Base-by-base conservation (phyloP, 2,888 invertebrate species). In the Sicus ferrugineus region DNA sequence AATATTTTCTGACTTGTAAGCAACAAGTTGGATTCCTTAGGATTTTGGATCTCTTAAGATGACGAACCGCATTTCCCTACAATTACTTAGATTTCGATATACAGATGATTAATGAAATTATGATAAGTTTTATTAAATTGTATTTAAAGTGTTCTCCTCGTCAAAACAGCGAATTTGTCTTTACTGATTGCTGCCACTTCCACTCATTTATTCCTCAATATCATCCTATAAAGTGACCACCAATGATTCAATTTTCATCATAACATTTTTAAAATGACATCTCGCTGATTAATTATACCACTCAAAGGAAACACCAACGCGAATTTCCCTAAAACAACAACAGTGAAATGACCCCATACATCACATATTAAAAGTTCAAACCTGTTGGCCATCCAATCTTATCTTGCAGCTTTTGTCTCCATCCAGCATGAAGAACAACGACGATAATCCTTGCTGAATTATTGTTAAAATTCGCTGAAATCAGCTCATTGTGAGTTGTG, bases 381-480 rank as follows among this genome's bases (percentile, higher is more conserved):
- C 52, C 52, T 34, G 64, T 50, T 64, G 64, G 64, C 30, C 64
- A 64, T 64, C 46, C 14, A n/a, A 64, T 23, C 31, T 64, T 64
- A 64, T 64, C 64, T 50, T 50, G 26, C 6, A n/a, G 50, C 52
- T 64, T 31, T 42, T 14, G 9, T 6, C 38, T 38, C 7, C 30
- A 48, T 21, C 30, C 30, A 21, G 65, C 67, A 67, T 67, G 67
- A 58, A 67, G 58, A 58, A 67, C 31, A 48, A 7, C 16, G 67
- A 59, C 59, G 59, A 67, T 67, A 58, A 58, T 67, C 67, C 67
- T 46, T 46, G 19, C 30, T 67, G 34, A 67, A 48, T 59, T 58
- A 67, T 67, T 46, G 67, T 48, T 59, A 42, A n/a, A 64, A n/a
- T 64, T 64, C 34, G 23, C 21, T 64, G 50, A 64, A 64, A 50